Evolutionary conservation across 64 coral and sea anemone genomes (phyloP), one percentile per base, ranked within the genome.

Genomic region (Montipora foliosa): DNA sequence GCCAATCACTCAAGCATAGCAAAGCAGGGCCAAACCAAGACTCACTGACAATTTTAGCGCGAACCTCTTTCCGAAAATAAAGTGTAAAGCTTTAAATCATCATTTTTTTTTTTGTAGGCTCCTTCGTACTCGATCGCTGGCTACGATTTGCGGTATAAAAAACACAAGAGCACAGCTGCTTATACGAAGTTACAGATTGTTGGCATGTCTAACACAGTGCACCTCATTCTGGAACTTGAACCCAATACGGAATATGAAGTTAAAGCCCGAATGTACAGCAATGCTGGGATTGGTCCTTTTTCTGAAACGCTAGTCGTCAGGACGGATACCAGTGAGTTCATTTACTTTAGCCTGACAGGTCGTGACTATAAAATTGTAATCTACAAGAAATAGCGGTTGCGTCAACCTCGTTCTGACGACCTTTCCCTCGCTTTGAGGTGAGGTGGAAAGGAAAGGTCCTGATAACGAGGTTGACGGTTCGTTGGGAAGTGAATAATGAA

Each of bases 241-340:
- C 88, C 79, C 8, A 74, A 89, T 17, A 97, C 92, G 10, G 44
- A 69, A 29, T 97, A 97, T 67, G 64, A 75, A 84, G 89, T 97
- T 15, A 94, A 94, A 75, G 89, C 75, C 85, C 95, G 91, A 78
- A 97, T 97, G 93, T 97, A 92, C n/a, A 97, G 95, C 79, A 97
- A 97, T 75, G 88, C 91, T 49, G 95, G 93, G 14, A 90, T 87
- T 80, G 95, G 95, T 52, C 92, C 95, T 47, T 92, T 95, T 82
- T 97, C 95, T 25, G 68, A 62, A 88, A 70, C 72, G 51, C 58
- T 52, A 19, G 29, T 91, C 5, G 95, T 92, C 4, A 89, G 60
- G 4, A 97, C 95, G 55, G 76, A 20, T 62, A 51, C 78, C 73
- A 93, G 95, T 97, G 78, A 74, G 89, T 50, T 78, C 4, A 25